Percentiles rank a stretch among this genome's conserved stretches.
Evolutionary conservation across 1,140 invertebrate species (phyloP).

Genomic region (Anoplophora glabripennis): DNA sequence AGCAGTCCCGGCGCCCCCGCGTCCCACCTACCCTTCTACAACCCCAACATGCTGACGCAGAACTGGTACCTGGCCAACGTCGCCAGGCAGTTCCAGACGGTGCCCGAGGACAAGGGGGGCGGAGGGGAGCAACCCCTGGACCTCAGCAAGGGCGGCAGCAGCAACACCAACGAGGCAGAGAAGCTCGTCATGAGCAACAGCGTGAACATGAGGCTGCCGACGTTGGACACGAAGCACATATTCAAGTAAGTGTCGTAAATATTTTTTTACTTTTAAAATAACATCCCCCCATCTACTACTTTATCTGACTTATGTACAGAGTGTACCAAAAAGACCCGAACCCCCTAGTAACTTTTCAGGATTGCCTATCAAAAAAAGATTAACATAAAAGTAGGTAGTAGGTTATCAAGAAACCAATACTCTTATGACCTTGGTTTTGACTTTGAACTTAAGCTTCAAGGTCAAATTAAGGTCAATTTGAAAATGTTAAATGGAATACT

Average conservation of each 20-base stretch:
- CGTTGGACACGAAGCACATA: slow-evolving; percentile 62
- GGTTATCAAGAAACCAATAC: no score
- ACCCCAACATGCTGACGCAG: slow-evolving; percentile 32
- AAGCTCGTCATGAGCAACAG: slow-evolving; percentile 21
- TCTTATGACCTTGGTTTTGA: no score
- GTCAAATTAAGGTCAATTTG: no score
- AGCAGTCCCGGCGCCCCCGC: slow-evolving; percentile 36
- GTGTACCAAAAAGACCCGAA: no score
- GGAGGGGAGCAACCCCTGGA: slow-evolving; percentile 71
- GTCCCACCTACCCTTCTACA: slow-evolving; percentile 41
- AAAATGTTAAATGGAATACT: no score
- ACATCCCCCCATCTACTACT: no score
- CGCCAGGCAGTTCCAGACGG: slow-evolving; percentile 38
- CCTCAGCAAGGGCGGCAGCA: slow-evolving; percentile 61
- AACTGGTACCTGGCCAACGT: slow-evolving; percentile 41
- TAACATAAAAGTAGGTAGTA: no score
- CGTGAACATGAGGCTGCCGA: slow-evolving; percentile 48
- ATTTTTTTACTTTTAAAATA: no score
- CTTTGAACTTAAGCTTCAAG: no score
- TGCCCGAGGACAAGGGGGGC: slow-evolving; percentile 10
- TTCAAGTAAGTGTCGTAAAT: slow-evolving; percentile 62
- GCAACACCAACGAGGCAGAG: slow-evolving; percentile 14
- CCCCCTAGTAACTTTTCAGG: no score
- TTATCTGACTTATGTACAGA: no score
- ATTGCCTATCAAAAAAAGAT: no score